Evolutionary conservation across 1,140 invertebrate genomes (phyloP).

Genomic region (Zaprionus taronus): DNA sequence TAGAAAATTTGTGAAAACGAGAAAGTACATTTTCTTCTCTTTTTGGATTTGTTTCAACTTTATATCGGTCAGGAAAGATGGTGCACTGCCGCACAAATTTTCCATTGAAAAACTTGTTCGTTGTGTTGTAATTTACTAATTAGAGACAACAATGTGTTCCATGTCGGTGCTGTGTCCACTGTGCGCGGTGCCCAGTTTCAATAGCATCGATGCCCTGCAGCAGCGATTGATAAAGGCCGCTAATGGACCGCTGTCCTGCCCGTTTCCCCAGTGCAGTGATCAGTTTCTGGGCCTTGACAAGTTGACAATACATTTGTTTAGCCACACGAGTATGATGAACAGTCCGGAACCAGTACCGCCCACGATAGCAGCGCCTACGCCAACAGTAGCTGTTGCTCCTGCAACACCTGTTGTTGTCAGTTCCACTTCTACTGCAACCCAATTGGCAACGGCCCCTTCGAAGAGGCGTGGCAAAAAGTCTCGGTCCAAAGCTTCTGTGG

Average conservation of each 20-base stretch:
- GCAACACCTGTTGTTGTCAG: neutral
- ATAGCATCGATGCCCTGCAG: conserved; percentile 88
- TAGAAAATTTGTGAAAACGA: conserved; percentile 60
- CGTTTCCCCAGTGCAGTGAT: conserved; percentile 89
- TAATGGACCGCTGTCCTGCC: conserved; percentile 90
- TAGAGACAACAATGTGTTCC: conserved; percentile 85
- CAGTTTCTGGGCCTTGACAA: conserved; percentile 91
- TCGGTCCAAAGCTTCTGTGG: conserved; percentile 43
- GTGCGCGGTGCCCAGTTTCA: conserved; percentile 90
- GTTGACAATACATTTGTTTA: conserved; percentile 93
- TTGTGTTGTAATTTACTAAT: conserved; percentile 1
- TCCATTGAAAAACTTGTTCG: neutral
- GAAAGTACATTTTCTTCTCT: conserved; percentile 27
- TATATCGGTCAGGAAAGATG: conserved; percentile 41
- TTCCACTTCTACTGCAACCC: neutral
- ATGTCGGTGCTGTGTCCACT: conserved; percentile 90
- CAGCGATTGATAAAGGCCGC: conserved; percentile 90
- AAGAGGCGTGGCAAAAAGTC: conserved; percentile 57
- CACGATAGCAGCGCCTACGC: neutral
- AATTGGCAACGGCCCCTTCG: neutral
- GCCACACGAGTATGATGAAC: conserved; percentile 86
- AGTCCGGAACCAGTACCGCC: conserved; percentile 7
- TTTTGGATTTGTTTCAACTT: conserved; percentile 30
- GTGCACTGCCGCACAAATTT: neutral
- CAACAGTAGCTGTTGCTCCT: neutral